These are phyloP conservation scores for Polyploca ridens DNA, from an alignment of 2,888 invertebrate species.

Conservation along the genomic window DNA sequence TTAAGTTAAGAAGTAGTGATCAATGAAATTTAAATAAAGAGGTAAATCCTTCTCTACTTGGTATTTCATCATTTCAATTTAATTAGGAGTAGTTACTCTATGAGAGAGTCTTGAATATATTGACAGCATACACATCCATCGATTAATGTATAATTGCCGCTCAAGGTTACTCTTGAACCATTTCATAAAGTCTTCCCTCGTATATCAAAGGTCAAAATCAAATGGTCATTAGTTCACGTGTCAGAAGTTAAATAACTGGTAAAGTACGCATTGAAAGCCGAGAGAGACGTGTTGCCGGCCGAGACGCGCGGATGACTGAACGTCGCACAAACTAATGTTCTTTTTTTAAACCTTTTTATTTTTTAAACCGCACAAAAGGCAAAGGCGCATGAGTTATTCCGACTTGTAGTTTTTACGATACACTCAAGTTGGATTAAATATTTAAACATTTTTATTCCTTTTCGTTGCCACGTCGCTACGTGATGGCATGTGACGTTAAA, in stretches of 20 bases:
- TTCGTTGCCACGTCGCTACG: constrained; percentile 60
- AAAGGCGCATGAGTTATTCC: constrained; percentile 78
- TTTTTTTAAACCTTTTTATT: constrained; percentile 74
- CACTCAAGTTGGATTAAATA: constrained; percentile 77
- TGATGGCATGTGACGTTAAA: constrained; percentile 84
- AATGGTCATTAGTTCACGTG: constrained; percentile 65
- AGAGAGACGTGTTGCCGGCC: constrained; percentile 71
- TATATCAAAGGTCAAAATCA: constrained; percentile 59
- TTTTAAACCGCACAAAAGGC: constrained; percentile 76
- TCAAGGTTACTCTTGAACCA: constrained; percentile 5
- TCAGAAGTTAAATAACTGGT: constrained; percentile 55
- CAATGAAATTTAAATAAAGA: no score
- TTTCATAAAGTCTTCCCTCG: constrained; percentile 18
- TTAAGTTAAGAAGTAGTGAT: no score
- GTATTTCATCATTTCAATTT: background rate
- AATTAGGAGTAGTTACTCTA: background rate
- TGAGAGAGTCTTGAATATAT: background rate
- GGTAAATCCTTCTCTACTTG: no score
- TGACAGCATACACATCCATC: background rate
- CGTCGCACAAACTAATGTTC: constrained; percentile 78
- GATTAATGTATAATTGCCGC: background rate
- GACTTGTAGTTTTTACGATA: constrained; percentile 82
- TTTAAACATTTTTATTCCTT: constrained; percentile 71
- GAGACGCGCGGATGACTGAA: constrained; percentile 78
- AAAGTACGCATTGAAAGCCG: constrained; percentile 58